These are phyloP conservation scores for Alectura lathami DNA, from an alignment of 2,113 vertebrate species.

Conservation along the genomic window DNA sequence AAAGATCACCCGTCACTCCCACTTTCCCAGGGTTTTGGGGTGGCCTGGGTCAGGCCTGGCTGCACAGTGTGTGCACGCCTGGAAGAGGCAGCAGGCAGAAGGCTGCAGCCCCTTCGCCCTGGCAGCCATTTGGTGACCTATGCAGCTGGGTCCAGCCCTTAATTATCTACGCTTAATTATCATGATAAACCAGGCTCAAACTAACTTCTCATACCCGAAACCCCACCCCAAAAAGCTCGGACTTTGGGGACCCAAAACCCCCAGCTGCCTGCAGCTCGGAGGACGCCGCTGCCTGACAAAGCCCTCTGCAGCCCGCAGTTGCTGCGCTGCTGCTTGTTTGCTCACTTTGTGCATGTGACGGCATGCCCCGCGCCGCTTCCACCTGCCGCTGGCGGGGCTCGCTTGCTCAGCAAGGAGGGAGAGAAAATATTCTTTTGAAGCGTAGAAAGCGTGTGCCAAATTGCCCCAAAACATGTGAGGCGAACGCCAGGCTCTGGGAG, in stretches of 20 bases:
- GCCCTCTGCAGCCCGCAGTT: fast-evolving
- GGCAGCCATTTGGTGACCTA: not conserved
- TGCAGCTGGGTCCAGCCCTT: too few species aligned
- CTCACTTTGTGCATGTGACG: not conserved
- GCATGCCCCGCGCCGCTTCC: not conserved
- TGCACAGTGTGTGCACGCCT: fast-evolving
- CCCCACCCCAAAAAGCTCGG: not conserved
- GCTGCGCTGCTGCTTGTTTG: not conserved
- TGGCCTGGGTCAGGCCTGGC: fast-evolving
- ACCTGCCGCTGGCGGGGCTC: fast-evolving
- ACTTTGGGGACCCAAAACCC: not conserved
- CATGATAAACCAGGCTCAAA: fast-evolving
- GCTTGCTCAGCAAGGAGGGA: not conserved
- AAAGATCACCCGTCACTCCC: fast-evolving
- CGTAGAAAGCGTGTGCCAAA: fast-evolving
- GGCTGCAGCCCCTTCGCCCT: not conserved
- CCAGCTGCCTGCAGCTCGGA: fast-evolving
- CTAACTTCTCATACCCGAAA: not conserved
- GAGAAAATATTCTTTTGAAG: not conserved
- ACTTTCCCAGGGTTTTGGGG: not conserved
- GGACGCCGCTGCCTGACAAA: fast-evolving
- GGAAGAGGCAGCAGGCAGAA: not conserved
- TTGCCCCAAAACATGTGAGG: fast-evolving
- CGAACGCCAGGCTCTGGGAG: fast-evolving
- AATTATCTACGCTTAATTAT: too few species aligned